phyloP scores from a whole-genome alignment of 2,888 invertebrate genomes.

The Dione juno region DNA sequence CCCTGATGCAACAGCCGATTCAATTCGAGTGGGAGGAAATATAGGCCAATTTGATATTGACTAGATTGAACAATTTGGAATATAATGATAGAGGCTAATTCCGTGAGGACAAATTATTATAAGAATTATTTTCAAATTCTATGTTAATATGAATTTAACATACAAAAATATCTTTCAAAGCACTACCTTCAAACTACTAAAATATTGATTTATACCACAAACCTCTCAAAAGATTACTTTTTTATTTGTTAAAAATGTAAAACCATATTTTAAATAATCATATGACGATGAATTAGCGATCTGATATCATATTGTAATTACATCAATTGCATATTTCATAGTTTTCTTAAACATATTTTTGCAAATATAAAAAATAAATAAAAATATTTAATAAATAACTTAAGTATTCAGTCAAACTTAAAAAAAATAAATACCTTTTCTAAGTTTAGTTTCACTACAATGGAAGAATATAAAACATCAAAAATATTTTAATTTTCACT shows the following conservation, averaged over 20 bases:
- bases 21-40: slow-evolving; percentile 55
- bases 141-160: not conserved
- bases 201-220: too few species aligned
- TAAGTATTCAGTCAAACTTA: not conserved
- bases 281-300: too few species aligned
- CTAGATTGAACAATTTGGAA: slow-evolving; percentile 33
- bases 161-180: not conserved
- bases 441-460: not conserved
- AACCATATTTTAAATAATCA: too few species aligned
- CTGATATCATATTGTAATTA: too few species aligned
- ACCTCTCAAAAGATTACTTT: too few species aligned
- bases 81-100: slow-evolving; percentile 9
- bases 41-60: slow-evolving; percentile 53
- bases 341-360: too few species aligned
- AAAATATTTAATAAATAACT: too few species aligned
- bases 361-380: too few species aligned
- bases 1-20: slow-evolving; percentile 64
- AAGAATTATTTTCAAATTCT: not conserved
- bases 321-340: too few species aligned
- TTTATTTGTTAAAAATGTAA: too few species aligned
- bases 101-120: too few species aligned
- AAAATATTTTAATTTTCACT: not conserved
- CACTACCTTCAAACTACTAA: too few species aligned
- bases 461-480: not conserved
- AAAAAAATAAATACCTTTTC: not conserved